A percentile compares a stretch with the other conserved stretches of the same genome.
phyloP scores from a whole-genome alignment of 2,888 invertebrate genomes.

The Keiferia lycopersicella region DNA sequence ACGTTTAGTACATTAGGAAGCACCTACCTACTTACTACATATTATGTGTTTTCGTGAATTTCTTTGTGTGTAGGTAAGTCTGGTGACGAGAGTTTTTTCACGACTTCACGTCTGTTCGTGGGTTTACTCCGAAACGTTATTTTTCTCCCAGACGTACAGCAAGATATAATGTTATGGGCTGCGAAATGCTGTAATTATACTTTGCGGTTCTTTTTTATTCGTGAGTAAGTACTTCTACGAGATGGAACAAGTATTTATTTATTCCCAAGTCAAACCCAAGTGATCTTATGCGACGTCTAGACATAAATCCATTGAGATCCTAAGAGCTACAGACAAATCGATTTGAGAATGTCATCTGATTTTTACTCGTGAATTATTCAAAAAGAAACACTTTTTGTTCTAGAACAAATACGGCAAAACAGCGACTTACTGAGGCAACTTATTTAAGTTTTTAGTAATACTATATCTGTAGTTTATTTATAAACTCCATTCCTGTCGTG shows the following conservation, averaged over 20 bases:
- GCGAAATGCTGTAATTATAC: background rate
- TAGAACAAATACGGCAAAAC: too few relatives aligned
- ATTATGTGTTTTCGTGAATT: too few relatives aligned
- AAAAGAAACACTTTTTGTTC: too few relatives aligned
- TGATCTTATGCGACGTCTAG: background rate
- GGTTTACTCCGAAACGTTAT: too few relatives aligned
- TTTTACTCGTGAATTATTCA: background rate
- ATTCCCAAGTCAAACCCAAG: background rate
- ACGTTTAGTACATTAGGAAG: too few relatives aligned
- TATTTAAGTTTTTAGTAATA: too few relatives aligned
- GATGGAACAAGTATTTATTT: background rate
- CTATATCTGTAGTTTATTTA: background rate
- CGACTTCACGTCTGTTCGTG: too few relatives aligned
- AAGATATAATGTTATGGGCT: background rate
- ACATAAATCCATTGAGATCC: background rate
- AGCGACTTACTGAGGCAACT: too few relatives aligned
- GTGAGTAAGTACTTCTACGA: background rate
- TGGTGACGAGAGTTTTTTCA: too few relatives aligned
- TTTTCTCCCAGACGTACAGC: too few relatives aligned
- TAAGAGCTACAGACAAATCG: constrained; percentile 6
- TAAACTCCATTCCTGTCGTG: background rate
- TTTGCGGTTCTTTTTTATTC: background rate
- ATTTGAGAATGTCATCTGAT: background rate
- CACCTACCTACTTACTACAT: too few relatives aligned
- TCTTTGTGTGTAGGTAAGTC: too few relatives aligned